These are phyloP conservation scores for Lycia hirtaria DNA, from an alignment of 2,888 invertebrate genomes.

Conservation along the genomic window DNA sequence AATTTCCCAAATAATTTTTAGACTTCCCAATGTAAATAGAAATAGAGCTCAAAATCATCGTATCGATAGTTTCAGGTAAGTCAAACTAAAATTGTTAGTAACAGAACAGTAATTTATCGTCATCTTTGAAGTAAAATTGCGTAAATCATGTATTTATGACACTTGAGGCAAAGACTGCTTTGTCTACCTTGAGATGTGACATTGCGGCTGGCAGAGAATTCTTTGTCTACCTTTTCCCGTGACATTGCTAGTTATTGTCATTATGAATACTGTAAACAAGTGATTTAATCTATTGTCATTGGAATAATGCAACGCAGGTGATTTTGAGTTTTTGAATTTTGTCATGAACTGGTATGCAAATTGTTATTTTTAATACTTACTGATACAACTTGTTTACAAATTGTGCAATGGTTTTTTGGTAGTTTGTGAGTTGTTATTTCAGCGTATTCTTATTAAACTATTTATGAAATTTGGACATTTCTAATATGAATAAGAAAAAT, in stretches of 20 bases:
- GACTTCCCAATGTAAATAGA: constrained; percentile 16
- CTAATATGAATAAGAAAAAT: too few species aligned
- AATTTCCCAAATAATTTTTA: constrained; percentile 14
- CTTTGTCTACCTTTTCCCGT: constrained; percentile 71
- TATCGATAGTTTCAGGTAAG: constrained; percentile 15
- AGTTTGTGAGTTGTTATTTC: too few species aligned
- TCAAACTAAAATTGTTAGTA: constrained; percentile 56
- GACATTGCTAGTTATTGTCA: constrained; percentile 57
- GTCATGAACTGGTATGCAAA: constrained; percentile 30
- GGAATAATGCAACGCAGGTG: constrained; percentile 12
- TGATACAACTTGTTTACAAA: not conserved
- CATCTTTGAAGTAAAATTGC: constrained; percentile 79
- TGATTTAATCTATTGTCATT: constrained; percentile 56
- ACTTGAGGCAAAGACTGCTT: constrained; percentile 66
- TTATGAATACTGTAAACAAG: constrained; percentile 69
- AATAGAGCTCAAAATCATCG: constrained; percentile 51
- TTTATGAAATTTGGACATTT: too few species aligned
- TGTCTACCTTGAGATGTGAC: constrained; percentile 66
- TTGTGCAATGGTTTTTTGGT: too few species aligned
- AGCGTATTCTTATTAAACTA: too few species aligned
- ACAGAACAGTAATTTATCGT: constrained; percentile 80
- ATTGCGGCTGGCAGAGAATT: constrained; percentile 58
- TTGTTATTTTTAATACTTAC: not conserved
- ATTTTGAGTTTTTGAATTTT: constrained; percentile 13
- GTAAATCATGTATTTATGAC: constrained; percentile 85